These are phyloP conservation scores for Ciconia nigra DNA, from an alignment of 2,797 vertebrate genomes.

Conservation along the genomic window DNA sequence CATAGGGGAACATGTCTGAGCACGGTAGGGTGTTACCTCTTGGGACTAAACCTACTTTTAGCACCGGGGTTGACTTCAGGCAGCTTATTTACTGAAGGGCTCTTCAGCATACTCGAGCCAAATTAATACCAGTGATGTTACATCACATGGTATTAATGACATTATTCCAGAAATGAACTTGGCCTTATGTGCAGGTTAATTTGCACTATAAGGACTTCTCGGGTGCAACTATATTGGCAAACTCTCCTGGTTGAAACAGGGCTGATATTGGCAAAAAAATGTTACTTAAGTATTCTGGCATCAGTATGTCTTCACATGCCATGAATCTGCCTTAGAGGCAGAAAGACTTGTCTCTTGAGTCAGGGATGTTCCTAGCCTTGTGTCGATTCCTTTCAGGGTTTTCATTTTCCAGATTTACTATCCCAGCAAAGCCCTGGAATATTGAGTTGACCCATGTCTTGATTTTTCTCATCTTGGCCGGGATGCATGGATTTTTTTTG, in stretches of 20 bases:
- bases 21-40: slow-evolving; percentile 40
- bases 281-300: neutral
- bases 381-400: neutral
- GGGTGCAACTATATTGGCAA: neutral
- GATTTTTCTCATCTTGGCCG: neutral
- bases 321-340: neutral
- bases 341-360: neutral
- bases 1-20: neutral
- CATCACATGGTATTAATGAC: neutral
- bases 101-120: neutral
- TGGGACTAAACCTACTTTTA: slow-evolving; percentile 39
- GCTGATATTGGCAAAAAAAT: neutral
- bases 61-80: slow-evolving; percentile 25
- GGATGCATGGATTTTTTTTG: neutral
- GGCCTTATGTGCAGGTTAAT: neutral
- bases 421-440: neutral
- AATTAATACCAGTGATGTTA: neutral
- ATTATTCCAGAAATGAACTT: slow-evolving; percentile 40
- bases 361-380: neutral
- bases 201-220: neutral
- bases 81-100: slow-evolving; percentile 29
- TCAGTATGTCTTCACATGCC: neutral
- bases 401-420: neutral
- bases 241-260: neutral
- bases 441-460: neutral